Percentiles rank a stretch among this genome's conserved stretches.
Conservation (phyloP, 2,888 invertebrate species). For the Luperina nickerlii region DNA sequence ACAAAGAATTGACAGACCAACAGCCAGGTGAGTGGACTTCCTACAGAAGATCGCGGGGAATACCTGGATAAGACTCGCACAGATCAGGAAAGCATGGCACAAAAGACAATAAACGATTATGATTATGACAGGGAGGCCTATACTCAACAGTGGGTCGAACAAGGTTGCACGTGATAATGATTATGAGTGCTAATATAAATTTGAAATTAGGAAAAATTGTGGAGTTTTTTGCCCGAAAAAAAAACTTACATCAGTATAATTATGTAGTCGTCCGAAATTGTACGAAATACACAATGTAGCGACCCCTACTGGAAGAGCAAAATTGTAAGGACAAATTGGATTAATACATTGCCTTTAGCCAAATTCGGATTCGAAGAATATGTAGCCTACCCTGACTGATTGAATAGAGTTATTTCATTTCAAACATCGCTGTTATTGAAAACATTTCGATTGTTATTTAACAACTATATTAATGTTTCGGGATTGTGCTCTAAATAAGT, state of each 20-base stretch:
- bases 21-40: background rate
- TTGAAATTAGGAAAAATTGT: background rate
- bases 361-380: constrained; percentile 48
- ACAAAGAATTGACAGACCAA: background rate
- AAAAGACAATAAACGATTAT: background rate
- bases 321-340: constrained; percentile 58
- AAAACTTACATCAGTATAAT: constrained; percentile 6
- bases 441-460: constrained; percentile 20
- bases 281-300: constrained; percentile 22
- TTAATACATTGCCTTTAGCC: constrained; percentile 54
- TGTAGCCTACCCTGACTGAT: constrained; percentile 31
- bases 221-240: constrained; percentile 4
- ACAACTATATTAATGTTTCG: background rate
- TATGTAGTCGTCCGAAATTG: constrained; percentile 37
- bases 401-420: constrained; percentile 40
- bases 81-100: background rate
- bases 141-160: background rate
- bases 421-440: constrained; percentile 19
- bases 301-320: constrained; percentile 52
- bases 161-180: background rate
- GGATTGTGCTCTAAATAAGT: background rate
- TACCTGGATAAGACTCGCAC: background rate
- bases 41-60: background rate
- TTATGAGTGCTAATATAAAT: background rate
- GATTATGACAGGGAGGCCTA: background rate